Base-by-base conservation (phyloP, 2,113 vertebrate genomes). In the Callipepla squamata region DNA sequence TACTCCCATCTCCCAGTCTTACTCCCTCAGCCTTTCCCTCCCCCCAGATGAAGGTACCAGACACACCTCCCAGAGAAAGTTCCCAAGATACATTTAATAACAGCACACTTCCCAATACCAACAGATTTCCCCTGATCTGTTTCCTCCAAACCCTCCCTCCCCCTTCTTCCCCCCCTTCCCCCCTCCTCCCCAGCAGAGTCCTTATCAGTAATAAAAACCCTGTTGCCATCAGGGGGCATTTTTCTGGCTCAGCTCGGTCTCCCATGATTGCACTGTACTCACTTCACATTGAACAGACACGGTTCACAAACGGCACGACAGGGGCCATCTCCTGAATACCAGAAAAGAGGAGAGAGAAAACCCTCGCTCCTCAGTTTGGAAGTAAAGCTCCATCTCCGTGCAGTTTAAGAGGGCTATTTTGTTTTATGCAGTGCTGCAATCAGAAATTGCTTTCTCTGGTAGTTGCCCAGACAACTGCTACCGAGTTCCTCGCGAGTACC, bases 381-480 rank as follows among this genome's bases (percentile, higher is more conserved):
- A 91, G 91, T 30, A 75, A 73, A 93, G 91, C 80, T 96, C 80
- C 90, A 78, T 90, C 88, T 92, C 82, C 0, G 2, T 1, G 1
- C 22, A 8, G 95, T 4, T 91, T 78, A 78, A 55, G 76, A 92
- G 83, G 72, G 90, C 93, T 85, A 47, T 92, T 92, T 86, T 22
- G 0, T 73, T 94, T 78, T 89, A 88, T 67, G 75, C 88, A 53
- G 84, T 44, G 75, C 86, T 78, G 65, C 89, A 76, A 81, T 53
- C 92, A 85, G 51, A 94, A 95, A 96, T 61, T 58, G 90, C 87
- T 93, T 80, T 91, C 91, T 88, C 89, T 16, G 68, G 80, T 86
- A 94, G 94, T 86, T 91, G 90, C 93, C 94, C 86, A 86, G 87
- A 91, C 89, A 94, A 93, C 87, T 92, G 85, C 88, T 93, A 87